phyloP scores from a whole-genome alignment of 2,797 vertebrate species.

The Manis javanica region DNA sequence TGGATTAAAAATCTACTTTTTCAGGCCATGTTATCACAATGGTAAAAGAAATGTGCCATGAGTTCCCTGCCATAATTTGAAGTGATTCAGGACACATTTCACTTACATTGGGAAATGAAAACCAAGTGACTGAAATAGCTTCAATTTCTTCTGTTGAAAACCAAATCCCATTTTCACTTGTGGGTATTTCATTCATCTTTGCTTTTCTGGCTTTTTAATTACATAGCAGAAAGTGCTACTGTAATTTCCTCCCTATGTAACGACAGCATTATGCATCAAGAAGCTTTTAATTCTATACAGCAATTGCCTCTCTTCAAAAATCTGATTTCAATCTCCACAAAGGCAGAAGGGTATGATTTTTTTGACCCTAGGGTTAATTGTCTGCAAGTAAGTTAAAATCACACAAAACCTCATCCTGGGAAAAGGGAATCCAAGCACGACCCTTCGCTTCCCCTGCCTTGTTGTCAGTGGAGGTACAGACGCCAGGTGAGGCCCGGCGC shows the following conservation, averaged over 20 bases:
- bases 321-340: constrained; percentile 68
- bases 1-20: not conserved
- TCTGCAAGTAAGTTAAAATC: constrained; percentile 77
- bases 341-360: constrained; percentile 18
- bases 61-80: not conserved
- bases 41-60: not conserved
- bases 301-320: constrained; percentile 70
- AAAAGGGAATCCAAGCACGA: not conserved
- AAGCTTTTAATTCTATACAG: constrained; percentile 74
- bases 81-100: not conserved
- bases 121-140: not conserved
- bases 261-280: constrained; percentile 64
- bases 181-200: constrained; percentile 68
- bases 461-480: not conserved
- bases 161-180: constrained; percentile 70
- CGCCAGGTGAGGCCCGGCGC: accelerated
- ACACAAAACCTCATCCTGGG: constrained; percentile 44
- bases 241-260: constrained; percentile 65
- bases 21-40: not conserved
- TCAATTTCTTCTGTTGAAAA: constrained; percentile 64
- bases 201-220: constrained; percentile 73
- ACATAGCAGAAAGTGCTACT: constrained; percentile 67
- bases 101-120: not conserved
- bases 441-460: not conserved
- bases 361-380: constrained; percentile 76